Evolutionary conservation across 2,113 vertebrate species (phyloP), one percentile per base, ranked within the genome.

Genomic region (Callopanchax toddi): DNA sequence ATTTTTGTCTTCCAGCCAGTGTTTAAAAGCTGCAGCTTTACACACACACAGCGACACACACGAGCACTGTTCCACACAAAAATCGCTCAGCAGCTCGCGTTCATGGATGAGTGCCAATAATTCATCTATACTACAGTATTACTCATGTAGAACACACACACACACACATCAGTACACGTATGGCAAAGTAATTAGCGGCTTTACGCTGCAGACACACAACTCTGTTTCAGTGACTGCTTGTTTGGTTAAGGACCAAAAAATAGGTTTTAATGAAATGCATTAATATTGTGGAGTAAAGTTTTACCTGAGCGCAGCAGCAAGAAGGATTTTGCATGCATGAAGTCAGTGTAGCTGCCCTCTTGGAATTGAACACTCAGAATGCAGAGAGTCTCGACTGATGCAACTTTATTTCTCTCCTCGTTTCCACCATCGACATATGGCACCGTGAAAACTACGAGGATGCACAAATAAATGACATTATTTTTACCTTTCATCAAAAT

Each of bases 111-210:
- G 23, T 1, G 83, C 87, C 87, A 89, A 77, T 87, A 84, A 82
- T 86, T 83, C 79, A 76, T 82, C 79, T 86, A 76, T 84, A 82
- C 66, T 81, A 76, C 68, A 82, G 58, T 84, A 84, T 82, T 74
- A 82, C 62, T 85, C 76, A 85, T 71, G 65, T 69, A 86, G 57
- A 85, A 84, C 57, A 0, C 60, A 69, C 52, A 57, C 54, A 22
- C 50, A 59, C 65, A 67, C 59, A 53, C 63, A 71, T 15, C 23
- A 43, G 57, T 52, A 67, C 61, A 74, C 62, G 61, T 65, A 74
- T 49, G 78, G 81, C n/a, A 77, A 87, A 84, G 57, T 55, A 81
- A 85, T 89, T 81, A 88, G 61, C 44, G 5, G 21, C 59, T 62
- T 72, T 59, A 20, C 67, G 72, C 75, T 63, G 67, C 72, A 79